Base-by-base conservation (phyloP, 92 coral and sea anemone genomes). In the Parazoanthus swiftii region DNA sequence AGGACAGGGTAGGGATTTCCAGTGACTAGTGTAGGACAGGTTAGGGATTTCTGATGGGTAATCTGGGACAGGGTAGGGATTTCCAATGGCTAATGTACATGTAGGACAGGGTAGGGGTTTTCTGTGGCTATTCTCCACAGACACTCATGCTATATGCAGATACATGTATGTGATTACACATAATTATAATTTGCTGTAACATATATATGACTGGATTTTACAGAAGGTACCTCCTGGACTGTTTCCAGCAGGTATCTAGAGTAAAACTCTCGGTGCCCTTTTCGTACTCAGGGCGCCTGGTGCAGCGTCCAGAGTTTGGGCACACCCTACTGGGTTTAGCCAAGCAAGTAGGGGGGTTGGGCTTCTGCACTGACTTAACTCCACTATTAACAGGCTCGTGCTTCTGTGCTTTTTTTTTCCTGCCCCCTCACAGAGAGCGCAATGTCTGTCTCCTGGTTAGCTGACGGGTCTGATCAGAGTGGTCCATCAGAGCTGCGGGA, bases 31-130 rank as follows among this genome's bases (percentile, higher is more conserved):
- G 74, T 68, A 68, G 74, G 74, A 68, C 74, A 68, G 74, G 74
- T 68, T 68, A 68, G 74, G 74, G 74, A 68, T 68, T 68, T 68
- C 74, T 68, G 74, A 68, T 68, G 74, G 74, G 74, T 68, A 68
- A 68, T 68, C 74, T 68, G 74, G 74, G 74, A 68, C 74, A 68
- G 74, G 74, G 74, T 68, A 68, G 74, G 74, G 74, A 68, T 68
- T 68, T 68, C 74, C 74, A 68, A 68, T 68, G 74, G 74, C 74
- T 68, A 68, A 68, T 68, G 74, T 68, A 68, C 74, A 68, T 68
- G 74, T 68, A 68, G 74, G 74, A 68, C 74, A 68, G 74, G 74
- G 74, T 68, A 68, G 74, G 74, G 74, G 74, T 68, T 68, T 68
- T 68, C 74, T 68, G 74, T 68, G 73, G 73, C 73, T 67, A 67